Evolutionary conservation across 2,888 invertebrate genomes (phyloP), one percentile per base, ranked within the genome.

Genomic region (Lacanobia oleracea): DNA sequence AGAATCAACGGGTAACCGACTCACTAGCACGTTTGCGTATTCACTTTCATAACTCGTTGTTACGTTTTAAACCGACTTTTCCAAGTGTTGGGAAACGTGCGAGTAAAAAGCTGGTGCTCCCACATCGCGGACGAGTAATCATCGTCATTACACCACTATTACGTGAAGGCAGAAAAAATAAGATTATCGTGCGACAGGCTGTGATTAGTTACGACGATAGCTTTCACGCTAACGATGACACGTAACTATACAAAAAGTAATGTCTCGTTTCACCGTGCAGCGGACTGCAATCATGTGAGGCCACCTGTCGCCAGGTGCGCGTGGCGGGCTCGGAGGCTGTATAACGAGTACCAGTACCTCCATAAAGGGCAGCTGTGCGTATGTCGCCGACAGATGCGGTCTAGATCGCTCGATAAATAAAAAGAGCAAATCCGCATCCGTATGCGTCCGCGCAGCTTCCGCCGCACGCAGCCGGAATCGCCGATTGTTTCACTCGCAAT

Each of bases 291-390:
- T 83, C 79, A 81, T 78, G 67, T 54, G 66, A 73, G 81, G 82
- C 82, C 94, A 95, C 94, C 94, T 94, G 94, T 91, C 94, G 95
- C 91, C 95, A 95, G 95, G 95, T 95, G 95, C 90, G 90, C 90
- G 89, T 88, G 90, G 53, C 78, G 37, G 50, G 61, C 57, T 89
- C 86, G 88, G 92, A 92, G 90, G 90, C 90, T 91, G 91, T 87
- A 83, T 89, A 88, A 91, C 89, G 86, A 88, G 74, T 74, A 71
- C 67, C 60, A 78, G 69, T 56, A 66, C 57, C 90, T 87, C 92
- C 91, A 92, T 92, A 93, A 91, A 90, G 89, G 92, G 94, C 95
- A 95, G 95, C 95, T 95, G 93, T 89, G 88, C 88, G 76, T 89
- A 90, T 93, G 93, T 92, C 92, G 92, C 89, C 91, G 94, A 92